Percentiles rank a stretch among this genome's conserved stretches.
phyloP scores from a whole-genome alignment of 2,797 vertebrate species.

The Tapera naevia region DNA sequence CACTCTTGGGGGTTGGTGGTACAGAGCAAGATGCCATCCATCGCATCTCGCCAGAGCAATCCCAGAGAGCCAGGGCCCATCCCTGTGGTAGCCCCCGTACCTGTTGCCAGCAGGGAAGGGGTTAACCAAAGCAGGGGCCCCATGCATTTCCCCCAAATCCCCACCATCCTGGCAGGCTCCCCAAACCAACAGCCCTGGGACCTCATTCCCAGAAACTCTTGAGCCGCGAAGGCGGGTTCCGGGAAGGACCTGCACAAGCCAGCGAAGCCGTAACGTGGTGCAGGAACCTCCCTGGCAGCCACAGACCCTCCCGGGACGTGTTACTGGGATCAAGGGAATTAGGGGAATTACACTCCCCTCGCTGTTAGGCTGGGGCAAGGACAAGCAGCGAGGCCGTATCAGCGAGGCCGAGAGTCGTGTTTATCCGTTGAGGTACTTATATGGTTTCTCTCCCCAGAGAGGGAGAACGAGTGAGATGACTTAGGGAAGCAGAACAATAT shows the following conservation, averaged over 20 bases:
- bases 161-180: slow-evolving; percentile 66
- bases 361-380: neutral
- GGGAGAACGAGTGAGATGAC: neutral
- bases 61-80: fast-evolving
- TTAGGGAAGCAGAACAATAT: neutral
- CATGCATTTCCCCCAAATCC: slow-evolving; percentile 57
- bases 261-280: slow-evolving; percentile 17
- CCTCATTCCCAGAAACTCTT: slow-evolving; percentile 60
- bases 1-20: fast-evolving
- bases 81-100: fast-evolving
- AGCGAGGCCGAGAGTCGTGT: neutral
- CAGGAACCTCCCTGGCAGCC: slow-evolving; percentile 24
- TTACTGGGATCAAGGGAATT: neutral
- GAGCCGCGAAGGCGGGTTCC: slow-evolving; percentile 71
- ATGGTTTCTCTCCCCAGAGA: neutral
- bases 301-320: neutral
- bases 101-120: neutral
- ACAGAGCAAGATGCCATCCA: fast-evolving
- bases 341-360: neutral
- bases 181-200: slow-evolving; percentile 70
- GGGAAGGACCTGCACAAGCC: slow-evolving; percentile 65
- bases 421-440: neutral
- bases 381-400: neutral
- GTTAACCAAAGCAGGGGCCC: slow-evolving; percentile 56
- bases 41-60: fast-evolving